These are phyloP conservation scores for Drosophila demipolita DNA, from an alignment of 2,888 invertebrate species.

Conservation along the genomic window DNA sequence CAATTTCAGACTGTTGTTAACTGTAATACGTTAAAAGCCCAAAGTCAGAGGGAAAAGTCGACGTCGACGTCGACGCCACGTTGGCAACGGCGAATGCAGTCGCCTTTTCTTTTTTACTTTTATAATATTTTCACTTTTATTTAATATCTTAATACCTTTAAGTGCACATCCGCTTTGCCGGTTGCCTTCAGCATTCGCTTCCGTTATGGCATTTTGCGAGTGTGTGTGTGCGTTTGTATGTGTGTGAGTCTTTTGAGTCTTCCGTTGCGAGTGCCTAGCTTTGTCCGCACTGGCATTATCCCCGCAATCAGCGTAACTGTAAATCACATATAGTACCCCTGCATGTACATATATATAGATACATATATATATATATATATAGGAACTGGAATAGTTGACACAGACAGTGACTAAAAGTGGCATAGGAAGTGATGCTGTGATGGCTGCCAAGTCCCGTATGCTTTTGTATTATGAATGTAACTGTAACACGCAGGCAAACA, in stretches of 20 bases:
- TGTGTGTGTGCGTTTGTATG: not conserved
- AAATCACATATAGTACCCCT: constrained; percentile 51
- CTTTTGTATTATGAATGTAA: constrained; percentile 78
- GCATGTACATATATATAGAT: not conserved
- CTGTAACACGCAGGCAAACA: constrained; percentile 74
- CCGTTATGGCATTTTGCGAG: constrained; percentile 22
- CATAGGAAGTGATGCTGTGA: constrained; percentile 77
- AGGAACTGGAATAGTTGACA: constrained; percentile 75
- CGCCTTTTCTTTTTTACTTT: constrained; percentile 30
- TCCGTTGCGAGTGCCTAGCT: constrained; percentile 40
- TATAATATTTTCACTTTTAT: constrained; percentile 73
- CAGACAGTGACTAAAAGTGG: constrained; percentile 55
- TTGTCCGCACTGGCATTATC: constrained; percentile 64
- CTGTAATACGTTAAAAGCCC: constrained; percentile 72
- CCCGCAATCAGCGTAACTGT: constrained; percentile 76
- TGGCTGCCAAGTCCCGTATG: constrained; percentile 62
- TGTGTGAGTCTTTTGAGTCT: constrained; percentile 32
- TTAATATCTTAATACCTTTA: constrained; percentile 80
- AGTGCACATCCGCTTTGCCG: constrained; percentile 74
- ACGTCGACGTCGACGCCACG: constrained; percentile 61
- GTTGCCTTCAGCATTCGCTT: constrained; percentile 48
- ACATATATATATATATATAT: not conserved
- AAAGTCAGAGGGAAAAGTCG: constrained; percentile 62
- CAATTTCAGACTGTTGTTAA: constrained; percentile 41
- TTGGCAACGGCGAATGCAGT: constrained; percentile 64